Base-by-base conservation (phyloP, 2,888 invertebrate species). In the Athalia rosae region DNA sequence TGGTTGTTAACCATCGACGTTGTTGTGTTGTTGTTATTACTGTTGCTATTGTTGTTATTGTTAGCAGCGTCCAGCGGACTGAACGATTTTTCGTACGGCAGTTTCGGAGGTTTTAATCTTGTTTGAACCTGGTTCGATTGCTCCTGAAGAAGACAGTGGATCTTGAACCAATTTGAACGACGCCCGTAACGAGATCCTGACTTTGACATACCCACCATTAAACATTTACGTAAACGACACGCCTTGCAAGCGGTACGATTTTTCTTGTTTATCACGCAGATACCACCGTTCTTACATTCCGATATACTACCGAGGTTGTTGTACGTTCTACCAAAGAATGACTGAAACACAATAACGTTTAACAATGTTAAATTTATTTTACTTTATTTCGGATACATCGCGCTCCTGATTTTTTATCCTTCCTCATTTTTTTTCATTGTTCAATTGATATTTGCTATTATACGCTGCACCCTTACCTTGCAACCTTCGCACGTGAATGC, bases 111-210 rank as follows among this genome's bases (percentile, higher is more conserved):
- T 77, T 88, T 88, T 58, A 85, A 80, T 5, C 86, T 79, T 0
- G 87, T 85, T 7, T 85, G 84, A 3, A 85, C 86, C 80, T 89
- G 89, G 56, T 89, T 89, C 9, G 88, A 85, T 61, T 90, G 92
- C 80, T 92, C 92, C 82, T 93, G 92, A 3, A 93, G 91, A 4
- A 93, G 89, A 82, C 92, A 92, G 85, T 92, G 92, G 82, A 92
- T 92, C 85, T 92, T 92, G 89, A 92, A 92, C 91, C 92, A 92
- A 87, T 92, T 92, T 74, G 92, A 92, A 7, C 92, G 89, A 2
- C 92, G 87, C 4, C 92, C 92, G 86, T 92, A 92, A 45, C 92
- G 88, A 3, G 92, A 92, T 45, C 92, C 92, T 79, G 91, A 91
- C 85, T 92, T 92, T 69, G 91, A 91, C 92, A 92, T 92, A 63